Base-by-base conservation (phyloP, 2,797 vertebrate genomes). In the Syndactyla subalaris region DNA sequence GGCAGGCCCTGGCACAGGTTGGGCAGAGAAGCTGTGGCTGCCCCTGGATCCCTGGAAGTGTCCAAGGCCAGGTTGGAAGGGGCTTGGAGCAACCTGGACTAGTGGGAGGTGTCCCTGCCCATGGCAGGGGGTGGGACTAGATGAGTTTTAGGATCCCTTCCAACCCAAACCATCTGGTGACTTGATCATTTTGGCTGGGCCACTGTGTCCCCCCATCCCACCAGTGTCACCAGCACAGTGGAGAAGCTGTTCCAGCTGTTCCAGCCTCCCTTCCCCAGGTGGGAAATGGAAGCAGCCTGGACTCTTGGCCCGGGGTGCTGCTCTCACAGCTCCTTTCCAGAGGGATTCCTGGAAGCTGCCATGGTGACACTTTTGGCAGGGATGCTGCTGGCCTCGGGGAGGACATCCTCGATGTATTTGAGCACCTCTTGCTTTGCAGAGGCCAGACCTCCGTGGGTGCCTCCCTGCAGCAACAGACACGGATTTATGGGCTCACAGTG, bases 171-270 rank as follows among this genome's bases (percentile, higher is more conserved):
- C 9, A 20, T 34, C 41, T 16, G 13, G 29, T 2, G 43, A 32
- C 30, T 66, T 10, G 8, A 34, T 13, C 32, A 20, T 27, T 83
- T 48, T 2, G 12, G 14, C 48, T 7, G 58, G 51, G 73, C 48
- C 32, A 2, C 23, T 2, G 4, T 2, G 10, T 48, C 61, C 43
- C 71, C 71, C n/a, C 2, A 0, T 12, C 48, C 48, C 27, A 0
- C 0, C 2, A 17, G 71, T 5, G 58, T 23, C 58, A 41, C 57
- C 82, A 74, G 52, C 9, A 19, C 17, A 34, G 61, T 14, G 57
- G 27, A 39, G 57, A 38, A 49, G 48, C 24, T 49, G 48, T 49
- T 32, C 23, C 8, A 49, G 48, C 48, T 49, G 48, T 49, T 32
- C 23, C 9, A 66, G 71, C 36, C 38, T 36, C 34, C 23, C 54